Base-by-base conservation (phyloP, 2,888 invertebrate genomes). In the Drosophila rellima region DNA sequence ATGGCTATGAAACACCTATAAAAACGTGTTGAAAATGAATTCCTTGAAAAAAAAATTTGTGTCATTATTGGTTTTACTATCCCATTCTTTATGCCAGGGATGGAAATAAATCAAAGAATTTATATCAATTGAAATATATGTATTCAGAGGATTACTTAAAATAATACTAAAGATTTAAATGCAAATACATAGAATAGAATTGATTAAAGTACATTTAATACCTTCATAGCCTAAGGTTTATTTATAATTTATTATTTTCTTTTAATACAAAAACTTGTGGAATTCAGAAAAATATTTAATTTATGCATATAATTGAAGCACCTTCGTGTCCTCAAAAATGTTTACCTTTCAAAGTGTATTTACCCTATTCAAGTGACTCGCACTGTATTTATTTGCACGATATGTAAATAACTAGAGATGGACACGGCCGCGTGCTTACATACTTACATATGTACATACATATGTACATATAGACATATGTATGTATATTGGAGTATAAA, bases 351-450 rank as follows among this genome's bases (percentile, higher is more conserved):
- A 11, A 4, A 6, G 20, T 33, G 17, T 15, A 11, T 10, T 31
- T 15, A 7, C 20, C 17, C 29, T 56, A 72, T 55, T 67, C 18
- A 40, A 18, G 33, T 56, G 18, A 26, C 51, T 40, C 51, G 40
- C 11, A 67, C 10, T 33, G 68, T 67, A 18, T 5, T 35, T 67
- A 18, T 5, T 35, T 45, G 33, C 29, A 40, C 10, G 6, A 35
- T 42, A 17, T 40, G 29, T 31, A 51, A 23, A 5, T 33, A 33
- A 33, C 10, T 10, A 29, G 29, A 29, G 23, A 26, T 26, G 23
- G 23, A 7, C 23, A 26, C 7, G 23, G 23, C 23, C 23, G 23
- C 5, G 6, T 15, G 2, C 2, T 1, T 39, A 42, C 2, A 40
- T 11, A 40, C 5, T 40, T 54, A 23, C 11, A 29, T 26, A 37